Base-by-base conservation (phyloP, 1,140 invertebrate species). In the Drosophila pallidifrons region DNA sequence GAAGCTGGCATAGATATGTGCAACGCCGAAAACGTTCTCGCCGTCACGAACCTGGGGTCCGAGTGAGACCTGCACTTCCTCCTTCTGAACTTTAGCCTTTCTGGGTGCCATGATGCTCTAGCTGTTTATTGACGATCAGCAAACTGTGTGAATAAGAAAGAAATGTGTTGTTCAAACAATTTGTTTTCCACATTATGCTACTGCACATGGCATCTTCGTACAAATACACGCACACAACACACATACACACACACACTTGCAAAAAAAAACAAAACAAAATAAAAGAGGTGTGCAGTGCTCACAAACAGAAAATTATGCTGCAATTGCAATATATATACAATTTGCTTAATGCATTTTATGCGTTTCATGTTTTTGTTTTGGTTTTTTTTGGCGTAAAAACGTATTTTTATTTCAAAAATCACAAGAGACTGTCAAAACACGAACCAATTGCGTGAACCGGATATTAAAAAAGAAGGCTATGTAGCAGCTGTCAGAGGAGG, bases 1-100 rank as follows among this genome's bases (percentile, higher is more conserved):
- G 94, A 99, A 99, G 77, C 98, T 99, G 75, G 99, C 99, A 93
- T 98, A 99, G 90, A 99, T 99, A 93, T 99, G 99, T 54, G 99
- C 99, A 3, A 99, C 99, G 63, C 99, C 99, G 93, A 99, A 99
- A 54, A 99, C 98, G 85, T 97, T 96, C 94, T 99, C 99, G 69
- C 99, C 99, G 92, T 99, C 98, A 73, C 97, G 95, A 38, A 99
- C 98, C 94, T 99, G 99, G 52, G 99, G 99, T 75, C 99, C 99
- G 66, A 99, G 95, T 11, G 97, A 96, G 30, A 99, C 96, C 93
- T 99, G 98, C 32, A 98, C 98, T 93, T 99, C 97, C 93, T 99
- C 98, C 94, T 99, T 98, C 85, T 97, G 96, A 91, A 96, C 95
- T 95, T 99, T 99, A 94, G 98, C 98, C 95, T 99, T 99, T 91